Conservation (phyloP, 1,140 invertebrate species). For the Neodiprion lecontei region DNA sequence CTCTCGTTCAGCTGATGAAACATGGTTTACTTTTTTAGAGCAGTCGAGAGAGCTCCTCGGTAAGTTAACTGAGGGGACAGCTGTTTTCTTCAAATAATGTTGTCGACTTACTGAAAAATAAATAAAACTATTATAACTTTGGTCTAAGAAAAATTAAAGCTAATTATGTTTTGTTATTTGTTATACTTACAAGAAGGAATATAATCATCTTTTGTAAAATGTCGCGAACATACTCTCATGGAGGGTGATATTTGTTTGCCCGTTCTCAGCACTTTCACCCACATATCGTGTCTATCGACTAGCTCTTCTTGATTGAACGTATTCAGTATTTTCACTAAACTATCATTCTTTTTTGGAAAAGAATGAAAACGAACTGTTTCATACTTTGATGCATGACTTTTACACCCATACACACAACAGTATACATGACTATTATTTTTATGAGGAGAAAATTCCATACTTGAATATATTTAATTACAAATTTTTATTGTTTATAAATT, state of each 20-base stretch:
- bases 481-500: too few relatives aligned
- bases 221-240: too few relatives aligned
- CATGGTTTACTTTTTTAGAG: too few relatives aligned
- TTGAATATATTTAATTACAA: too few relatives aligned
- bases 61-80: too few relatives aligned
- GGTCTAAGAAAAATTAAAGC: too few relatives aligned
- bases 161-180: too few relatives aligned
- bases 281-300: constrained; percentile 11
- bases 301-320: constrained; percentile 15
- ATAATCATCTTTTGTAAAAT: background rate
- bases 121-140: too few relatives aligned
- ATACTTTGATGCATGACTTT: constrained; percentile 15
- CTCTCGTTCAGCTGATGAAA: too few relatives aligned
- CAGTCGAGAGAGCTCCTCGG: too few relatives aligned
- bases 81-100: too few relatives aligned
- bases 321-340: constrained; percentile 9
- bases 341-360: constrained; percentile 12
- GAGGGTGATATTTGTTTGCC: background rate
- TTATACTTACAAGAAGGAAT: constrained; percentile 16
- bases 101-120: too few relatives aligned
- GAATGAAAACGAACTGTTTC: constrained; percentile 4
- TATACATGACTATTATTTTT: constrained; percentile 2
- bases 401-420: constrained; percentile 13
- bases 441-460: constrained; percentile 5
- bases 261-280: constrained; percentile 9